Evolutionary conservation across 1,140 invertebrate genomes (phyloP), one percentile per base, ranked within the genome.

Genomic region (Rhagoletis pomonella): DNA sequence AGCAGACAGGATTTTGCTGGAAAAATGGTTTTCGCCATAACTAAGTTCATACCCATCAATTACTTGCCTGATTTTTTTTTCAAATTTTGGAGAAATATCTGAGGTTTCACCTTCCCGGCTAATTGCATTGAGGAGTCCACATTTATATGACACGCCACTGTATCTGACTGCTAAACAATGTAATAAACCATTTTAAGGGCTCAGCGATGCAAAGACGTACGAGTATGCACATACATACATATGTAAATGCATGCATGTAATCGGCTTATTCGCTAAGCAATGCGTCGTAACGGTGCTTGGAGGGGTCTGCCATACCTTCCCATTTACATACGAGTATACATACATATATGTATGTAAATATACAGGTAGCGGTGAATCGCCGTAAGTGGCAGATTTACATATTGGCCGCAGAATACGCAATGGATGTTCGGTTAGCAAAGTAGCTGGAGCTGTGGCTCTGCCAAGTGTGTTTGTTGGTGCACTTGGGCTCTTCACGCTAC

Each of bases 381-480:
- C 47, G 73, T 47, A 81, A 81, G 73, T 55, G 50, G 50, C 47
- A 19, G 42, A 81, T 81, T 81, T 81, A 42, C 73, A 81, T 81
- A 67, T 67, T 67, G 64, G 6, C n/a, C 19, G 64, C 64, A 67
- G 64, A 19, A 67, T 29, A 81, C 12, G 47, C 73, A 42, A 12
- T 58, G 47, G n/a, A 81, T 6, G 29, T 81, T 50, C 1, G 17
- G 47, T 55, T 19, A 55, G 73, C 47, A 81, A 44, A 47, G 5
- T 77, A n/a, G 12, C 14, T 6, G 39, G 4, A 44, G 5, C 12
- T 17, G 4, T 4, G 5, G 1, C 17, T 17, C 4, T 7, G 29
- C 3, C n/a, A 77, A 2, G 12, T 42, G 19, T 4, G 12, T 73
- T 17, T 42, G 14, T 73, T 2, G 1, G 29, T 14, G 65, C 44